These are phyloP conservation scores for Macquaria ambigua DNA, from an alignment of 2,113 vertebrate species.

Conservation along the genomic window DNA sequence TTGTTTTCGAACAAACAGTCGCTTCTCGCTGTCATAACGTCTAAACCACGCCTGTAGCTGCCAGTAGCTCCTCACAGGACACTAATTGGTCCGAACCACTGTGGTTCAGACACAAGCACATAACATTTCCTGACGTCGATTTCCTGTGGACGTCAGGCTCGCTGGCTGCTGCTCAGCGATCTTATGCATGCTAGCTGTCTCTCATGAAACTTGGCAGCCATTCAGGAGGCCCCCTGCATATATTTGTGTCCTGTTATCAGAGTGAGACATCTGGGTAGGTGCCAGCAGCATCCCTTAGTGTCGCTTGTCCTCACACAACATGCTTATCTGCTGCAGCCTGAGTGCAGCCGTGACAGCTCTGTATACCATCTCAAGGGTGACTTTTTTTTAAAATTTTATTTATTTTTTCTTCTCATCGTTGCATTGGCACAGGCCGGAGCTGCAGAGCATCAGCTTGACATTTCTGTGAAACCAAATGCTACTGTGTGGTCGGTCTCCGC, in stretches of 20 bases:
- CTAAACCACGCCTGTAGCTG: too few relatives aligned
- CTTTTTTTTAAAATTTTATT: conserved; percentile 10
- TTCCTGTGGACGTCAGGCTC: conserved; percentile 5
- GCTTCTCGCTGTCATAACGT: too few relatives aligned
- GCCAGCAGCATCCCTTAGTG: conserved; percentile 44
- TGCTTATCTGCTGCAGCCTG: conserved; percentile 63
- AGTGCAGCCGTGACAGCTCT: conserved; percentile 44
- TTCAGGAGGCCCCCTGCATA: conserved; percentile 47
- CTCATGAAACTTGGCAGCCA: conserved; percentile 38
- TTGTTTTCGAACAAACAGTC: too few relatives aligned
- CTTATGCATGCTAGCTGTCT: conserved; percentile 12
- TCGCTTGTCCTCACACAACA: conserved; percentile 48
- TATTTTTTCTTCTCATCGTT: neutral
- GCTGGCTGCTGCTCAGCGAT: conserved; percentile 1
- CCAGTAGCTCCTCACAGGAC: too few relatives aligned
- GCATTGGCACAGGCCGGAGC: conserved; percentile 1
- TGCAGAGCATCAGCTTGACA: conserved; percentile 29
- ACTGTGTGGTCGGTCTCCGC: conserved; percentile 47
- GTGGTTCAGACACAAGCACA: too few relatives aligned
- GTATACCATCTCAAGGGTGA: conserved; percentile 27
- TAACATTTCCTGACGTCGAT: neutral
- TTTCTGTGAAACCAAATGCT: conserved; percentile 53
- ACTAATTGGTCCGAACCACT: too few relatives aligned
- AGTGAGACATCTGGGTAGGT: conserved; percentile 52
- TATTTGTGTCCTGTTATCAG: conserved; percentile 70